Evolutionary conservation across 2,888 invertebrate genomes (phyloP), one percentile per base, ranked within the genome.

Genomic region (Dicyrtoma fusca): DNA sequence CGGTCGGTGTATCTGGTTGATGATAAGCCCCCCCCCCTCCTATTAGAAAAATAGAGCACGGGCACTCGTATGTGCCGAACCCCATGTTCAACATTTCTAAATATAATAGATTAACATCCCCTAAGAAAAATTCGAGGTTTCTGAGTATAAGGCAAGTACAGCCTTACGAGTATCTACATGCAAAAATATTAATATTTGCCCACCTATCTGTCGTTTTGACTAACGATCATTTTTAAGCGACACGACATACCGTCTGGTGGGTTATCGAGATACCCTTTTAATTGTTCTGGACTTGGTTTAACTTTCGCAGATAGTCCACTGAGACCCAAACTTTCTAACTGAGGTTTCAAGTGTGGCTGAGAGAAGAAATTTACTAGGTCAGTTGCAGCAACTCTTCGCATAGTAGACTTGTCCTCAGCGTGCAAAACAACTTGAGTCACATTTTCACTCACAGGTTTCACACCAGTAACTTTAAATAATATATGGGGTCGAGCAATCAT

Each of bases 181-280:
- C n/a, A n/a, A n/a, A n/a, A n/a, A n/a, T n/a, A n/a, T n/a, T n/a
- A n/a, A n/a, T n/a, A n/a, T n/a, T n/a, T n/a, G n/a, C n/a, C n/a
- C n/a, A n/a, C n/a, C n/a, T n/a, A n/a, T n/a, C n/a, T n/a, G n/a
- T n/a, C n/a, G n/a, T n/a, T n/a, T n/a, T n/a, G n/a, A n/a, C n/a
- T n/a, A n/a, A n/a, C n/a, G n/a, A n/a, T n/a, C n/a, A n/a, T n/a
- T n/a, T n/a, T n/a, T n/a, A n/a, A n/a, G n/a, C n/a, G n/a, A n/a
- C n/a, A n/a, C n/a, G 8, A 47, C 71, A 76, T 81, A 87, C 89
- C 92, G 76, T 89, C 88, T 0, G 97, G 97, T n/a, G 97, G 91
- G 80, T 89, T 91, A 81, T 93, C 92, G 73, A 97, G 85, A 84
- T 97, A 98, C 81, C 94, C 92, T 78, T 92, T 91, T 17, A 95